These are phyloP conservation scores for Macrostomum lignano DNA, from an alignment of 1,140 invertebrate genomes.

Conservation along the genomic window DNA sequence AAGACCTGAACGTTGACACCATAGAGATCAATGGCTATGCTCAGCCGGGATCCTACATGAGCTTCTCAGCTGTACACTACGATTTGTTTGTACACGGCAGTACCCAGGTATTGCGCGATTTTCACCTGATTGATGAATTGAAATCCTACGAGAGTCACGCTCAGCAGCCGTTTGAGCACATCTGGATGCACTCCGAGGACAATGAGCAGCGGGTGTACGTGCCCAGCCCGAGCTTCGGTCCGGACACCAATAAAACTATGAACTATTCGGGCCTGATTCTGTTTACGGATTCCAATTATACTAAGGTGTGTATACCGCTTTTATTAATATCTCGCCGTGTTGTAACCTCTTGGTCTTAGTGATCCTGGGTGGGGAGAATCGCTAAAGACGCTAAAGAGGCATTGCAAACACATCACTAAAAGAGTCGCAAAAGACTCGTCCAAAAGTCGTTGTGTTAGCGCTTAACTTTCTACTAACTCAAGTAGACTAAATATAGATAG, in stretches of 20 bases:
- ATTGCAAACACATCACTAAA: no score
- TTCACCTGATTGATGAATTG: constrained; percentile 42
- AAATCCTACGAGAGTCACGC: constrained; percentile 50
- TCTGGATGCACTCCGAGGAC: constrained; percentile 55
- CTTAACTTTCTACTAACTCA: no score
- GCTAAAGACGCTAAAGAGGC: no score
- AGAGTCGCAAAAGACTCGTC: no score
- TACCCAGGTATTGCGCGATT: background rate
- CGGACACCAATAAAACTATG: constrained; percentile 58
- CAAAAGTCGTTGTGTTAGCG: no score
- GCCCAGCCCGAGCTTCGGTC: constrained; percentile 58
- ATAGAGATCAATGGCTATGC: constrained; percentile 66
- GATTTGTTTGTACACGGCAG: constrained; percentile 8
- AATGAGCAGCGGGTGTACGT: constrained; percentile 61
- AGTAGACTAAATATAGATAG: no score
- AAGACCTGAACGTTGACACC: constrained; percentile 59
- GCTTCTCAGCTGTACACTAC: constrained; percentile 49
- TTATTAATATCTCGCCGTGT: no score
- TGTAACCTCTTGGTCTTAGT: no score
- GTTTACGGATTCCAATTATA: constrained; percentile 30
- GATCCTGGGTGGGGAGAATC: no score
- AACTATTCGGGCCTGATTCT: constrained; percentile 21
- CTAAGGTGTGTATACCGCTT: no score
- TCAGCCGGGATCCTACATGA: constrained; percentile 66
- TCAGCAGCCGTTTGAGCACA: constrained; percentile 45